These are phyloP conservation scores for Chelon labrosus DNA, from an alignment of 2,797 vertebrate genomes.

Conservation along the genomic window DNA sequence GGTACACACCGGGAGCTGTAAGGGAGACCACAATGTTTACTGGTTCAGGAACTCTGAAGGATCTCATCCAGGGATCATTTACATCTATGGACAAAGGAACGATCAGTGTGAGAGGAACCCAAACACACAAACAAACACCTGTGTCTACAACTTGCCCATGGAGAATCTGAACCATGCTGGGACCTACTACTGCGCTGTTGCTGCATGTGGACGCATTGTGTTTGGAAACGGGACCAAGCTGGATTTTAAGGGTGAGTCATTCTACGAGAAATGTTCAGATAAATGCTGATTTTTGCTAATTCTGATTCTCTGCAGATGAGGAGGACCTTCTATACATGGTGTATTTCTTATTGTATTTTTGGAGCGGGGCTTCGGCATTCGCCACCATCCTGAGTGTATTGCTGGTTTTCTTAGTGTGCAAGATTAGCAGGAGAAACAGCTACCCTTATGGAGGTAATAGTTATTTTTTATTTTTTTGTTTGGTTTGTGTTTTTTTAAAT, in stretches of 20 bases:
- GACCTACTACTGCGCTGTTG: slow-evolving; percentile 50
- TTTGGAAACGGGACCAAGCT: slow-evolving; percentile 29
- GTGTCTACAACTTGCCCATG: slow-evolving; percentile 49
- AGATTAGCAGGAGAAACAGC: background rate
- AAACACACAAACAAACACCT: slow-evolving; percentile 12
- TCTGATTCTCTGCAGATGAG: too few species aligned
- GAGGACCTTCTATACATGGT: too few species aligned
- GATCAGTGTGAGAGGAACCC: slow-evolving; percentile 41
- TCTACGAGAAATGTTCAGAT: too few species aligned
- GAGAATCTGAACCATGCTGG: slow-evolving; percentile 33
- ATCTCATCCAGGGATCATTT: slow-evolving; percentile 48
- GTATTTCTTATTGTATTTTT: too few species aligned
- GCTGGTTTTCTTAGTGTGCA: too few species aligned
- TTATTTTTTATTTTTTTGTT: too few species aligned
- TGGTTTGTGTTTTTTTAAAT: too few species aligned
- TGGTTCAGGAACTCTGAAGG: slow-evolving; percentile 56
- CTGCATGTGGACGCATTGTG: slow-evolving; percentile 55
- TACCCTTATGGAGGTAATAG: background rate
- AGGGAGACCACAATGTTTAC: slow-evolving; percentile 58
- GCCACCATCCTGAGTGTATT: too few species aligned
- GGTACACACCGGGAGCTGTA: slow-evolving; percentile 51
- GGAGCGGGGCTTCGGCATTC: too few species aligned
- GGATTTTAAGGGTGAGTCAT: slow-evolving; percentile 1
- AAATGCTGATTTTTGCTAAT: too few species aligned
- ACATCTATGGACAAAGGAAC: slow-evolving; percentile 33